Evolutionary conservation across 2,113 vertebrate species (phyloP).

Genomic region (Hystrix cristata): DNA sequence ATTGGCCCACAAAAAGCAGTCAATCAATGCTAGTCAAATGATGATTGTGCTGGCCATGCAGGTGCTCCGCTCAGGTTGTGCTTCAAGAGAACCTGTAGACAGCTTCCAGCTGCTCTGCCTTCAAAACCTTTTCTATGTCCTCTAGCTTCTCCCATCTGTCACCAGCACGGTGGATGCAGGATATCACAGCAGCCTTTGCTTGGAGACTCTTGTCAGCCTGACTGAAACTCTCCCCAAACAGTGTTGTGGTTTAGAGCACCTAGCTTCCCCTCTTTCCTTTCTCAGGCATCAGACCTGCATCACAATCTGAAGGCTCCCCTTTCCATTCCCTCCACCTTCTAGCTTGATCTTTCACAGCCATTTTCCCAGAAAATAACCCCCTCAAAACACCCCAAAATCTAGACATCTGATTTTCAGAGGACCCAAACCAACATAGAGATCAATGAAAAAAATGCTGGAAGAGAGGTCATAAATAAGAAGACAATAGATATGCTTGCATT

Average conservation of each 20-base stretch:
- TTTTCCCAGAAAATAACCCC: not conserved
- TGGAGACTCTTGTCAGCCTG: not conserved
- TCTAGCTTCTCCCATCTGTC: not conserved
- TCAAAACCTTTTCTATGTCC: not conserved
- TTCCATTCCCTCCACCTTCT: not conserved
- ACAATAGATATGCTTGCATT: not conserved
- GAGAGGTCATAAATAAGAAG: not conserved
- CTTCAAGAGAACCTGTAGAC: not conserved
- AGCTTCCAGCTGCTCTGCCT: not conserved
- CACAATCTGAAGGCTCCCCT: not conserved
- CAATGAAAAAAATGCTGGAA: not conserved
- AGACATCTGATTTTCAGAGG: constrained; percentile 40
- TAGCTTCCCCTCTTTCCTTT: not conserved
- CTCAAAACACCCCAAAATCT: not conserved
- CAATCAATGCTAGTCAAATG: not conserved
- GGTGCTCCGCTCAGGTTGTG: not conserved
- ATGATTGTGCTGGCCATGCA: not conserved
- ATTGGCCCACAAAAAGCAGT: not conserved
- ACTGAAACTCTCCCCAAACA: not conserved
- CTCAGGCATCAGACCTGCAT: not conserved
- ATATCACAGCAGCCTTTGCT: not conserved
- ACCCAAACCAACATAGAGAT: not conserved
- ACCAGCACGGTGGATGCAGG: not conserved
- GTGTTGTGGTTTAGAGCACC: too few relatives aligned
- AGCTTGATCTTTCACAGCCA: not conserved